Evolutionary conservation across 1,140 invertebrate species (phyloP).

Genomic region (Alviniconcha marisindica): DNA sequence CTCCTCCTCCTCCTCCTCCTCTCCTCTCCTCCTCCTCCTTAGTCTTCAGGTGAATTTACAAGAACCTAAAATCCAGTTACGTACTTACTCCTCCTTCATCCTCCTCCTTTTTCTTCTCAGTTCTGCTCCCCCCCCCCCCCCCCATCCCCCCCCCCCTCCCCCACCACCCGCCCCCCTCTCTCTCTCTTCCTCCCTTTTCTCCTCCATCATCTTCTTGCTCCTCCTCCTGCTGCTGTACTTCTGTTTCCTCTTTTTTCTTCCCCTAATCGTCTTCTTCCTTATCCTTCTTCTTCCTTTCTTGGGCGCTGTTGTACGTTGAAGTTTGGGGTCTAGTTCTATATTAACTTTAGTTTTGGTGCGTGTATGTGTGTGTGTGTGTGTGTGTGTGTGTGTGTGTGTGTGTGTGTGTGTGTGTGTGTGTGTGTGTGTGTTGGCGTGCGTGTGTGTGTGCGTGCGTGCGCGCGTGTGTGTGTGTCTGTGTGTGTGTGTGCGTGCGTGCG

Average conservation of each 20-base stretch:
- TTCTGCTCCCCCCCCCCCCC: too few species aligned
- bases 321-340: background rate
- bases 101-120: too few species aligned
- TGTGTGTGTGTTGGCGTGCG: background rate
- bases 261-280: too few species aligned
- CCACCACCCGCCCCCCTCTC: too few species aligned
- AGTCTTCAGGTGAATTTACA: background rate
- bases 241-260: background rate
- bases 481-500: constrained; percentile 1
- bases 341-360: background rate
- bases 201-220: too few species aligned
- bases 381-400: constrained; percentile 22
- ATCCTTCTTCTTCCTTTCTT: background rate
- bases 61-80: background rate
- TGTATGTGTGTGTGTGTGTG: constrained; percentile 19
- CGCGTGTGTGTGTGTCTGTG: background rate
- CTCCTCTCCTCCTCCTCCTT: background rate
- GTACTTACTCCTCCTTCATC: too few species aligned
- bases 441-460: background rate
- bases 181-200: too few species aligned
- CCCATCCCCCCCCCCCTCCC: too few species aligned
- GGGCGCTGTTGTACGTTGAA: background rate
- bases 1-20: background rate
- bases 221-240: background rate
- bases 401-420: constrained; percentile 16